Conservation (phyloP, 2,888 invertebrate genomes). For the Heliconius aoede region DNA sequence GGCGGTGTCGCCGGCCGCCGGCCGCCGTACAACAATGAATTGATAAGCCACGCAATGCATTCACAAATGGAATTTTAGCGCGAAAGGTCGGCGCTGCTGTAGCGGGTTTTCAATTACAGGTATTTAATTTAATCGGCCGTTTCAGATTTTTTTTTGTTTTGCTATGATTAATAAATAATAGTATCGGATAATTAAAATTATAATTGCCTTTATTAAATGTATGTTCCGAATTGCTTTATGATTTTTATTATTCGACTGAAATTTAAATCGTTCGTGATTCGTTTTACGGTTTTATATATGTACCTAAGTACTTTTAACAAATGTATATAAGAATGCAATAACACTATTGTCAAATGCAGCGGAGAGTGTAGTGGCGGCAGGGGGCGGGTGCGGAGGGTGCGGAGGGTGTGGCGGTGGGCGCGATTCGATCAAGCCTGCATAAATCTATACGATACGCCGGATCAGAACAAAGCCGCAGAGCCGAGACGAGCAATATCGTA, state of each 20-base stretch:
- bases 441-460: slow-evolving; percentile 80
- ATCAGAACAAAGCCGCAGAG: slow-evolving; percentile 79
- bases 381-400: slow-evolving; percentile 43
- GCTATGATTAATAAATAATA: slow-evolving; percentile 32
- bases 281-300: neutral
- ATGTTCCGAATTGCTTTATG: neutral
- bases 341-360: slow-evolving; percentile 57
- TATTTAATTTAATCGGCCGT: slow-evolving; percentile 42
- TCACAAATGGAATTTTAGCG: slow-evolving; percentile 49
- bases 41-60: slow-evolving; percentile 54
- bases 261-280: neutral
- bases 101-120: slow-evolving; percentile 43
- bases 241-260: slow-evolving; percentile 2
- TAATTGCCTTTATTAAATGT: slow-evolving; percentile 20
- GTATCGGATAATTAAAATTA: slow-evolving; percentile 11
- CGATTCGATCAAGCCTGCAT: slow-evolving; percentile 77
- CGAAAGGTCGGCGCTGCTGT: slow-evolving; percentile 41
- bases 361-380: slow-evolving; percentile 36
- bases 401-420: slow-evolving; percentile 56
- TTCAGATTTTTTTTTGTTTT: slow-evolving; percentile 14
- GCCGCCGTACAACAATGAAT: slow-evolving; percentile 55
- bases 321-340: slow-evolving; percentile 51
- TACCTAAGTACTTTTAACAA: neutral
- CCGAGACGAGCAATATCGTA: slow-evolving; percentile 54
- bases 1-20: slow-evolving; percentile 45